Percentiles rank a stretch among this genome's conserved stretches.
Conservation (phyloP, 2,888 invertebrate genomes). For the Hemithea aestivaria region DNA sequence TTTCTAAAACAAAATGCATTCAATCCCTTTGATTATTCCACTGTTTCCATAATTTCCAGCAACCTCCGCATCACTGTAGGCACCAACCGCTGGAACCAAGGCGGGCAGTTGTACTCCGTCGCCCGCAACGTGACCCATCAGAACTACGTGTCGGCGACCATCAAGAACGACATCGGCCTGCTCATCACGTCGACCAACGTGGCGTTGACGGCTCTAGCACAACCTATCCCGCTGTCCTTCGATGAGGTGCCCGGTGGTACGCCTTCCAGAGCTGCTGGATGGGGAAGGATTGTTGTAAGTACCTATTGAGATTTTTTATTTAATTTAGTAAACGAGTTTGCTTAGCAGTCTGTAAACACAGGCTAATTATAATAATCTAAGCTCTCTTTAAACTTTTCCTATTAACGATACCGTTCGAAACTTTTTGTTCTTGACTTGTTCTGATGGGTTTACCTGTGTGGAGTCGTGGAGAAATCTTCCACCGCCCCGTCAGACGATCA, state of each 20-base stretch:
- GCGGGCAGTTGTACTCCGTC: conserved; percentile 42
- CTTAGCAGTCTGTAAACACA: too few relatives aligned
- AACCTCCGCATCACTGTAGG: conserved; percentile 20
- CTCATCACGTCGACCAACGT: conserved; percentile 37
- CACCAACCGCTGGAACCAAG: conserved; percentile 39
- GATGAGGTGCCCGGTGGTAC: conserved; percentile 30
- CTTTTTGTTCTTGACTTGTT: too few relatives aligned
- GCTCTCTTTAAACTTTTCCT: too few relatives aligned
- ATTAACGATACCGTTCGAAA: too few relatives aligned
- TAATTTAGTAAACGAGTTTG: too few relatives aligned
- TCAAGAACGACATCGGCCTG: conserved; percentile 58
- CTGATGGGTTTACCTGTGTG: too few relatives aligned
- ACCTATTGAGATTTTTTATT: too few relatives aligned
- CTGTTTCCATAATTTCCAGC: conserved; percentile 13
- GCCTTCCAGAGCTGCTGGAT: conserved; percentile 42
- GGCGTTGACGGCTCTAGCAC: conserved; percentile 19
- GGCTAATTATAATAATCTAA: too few relatives aligned
- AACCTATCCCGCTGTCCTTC: conserved; percentile 31
- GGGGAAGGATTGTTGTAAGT: conserved; percentile 53
- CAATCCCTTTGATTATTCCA: too few relatives aligned
- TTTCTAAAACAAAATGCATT: too few relatives aligned
- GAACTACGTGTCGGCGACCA: conserved; percentile 40
- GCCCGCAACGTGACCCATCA: conserved; percentile 50
- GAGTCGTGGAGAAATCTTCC: too few relatives aligned
- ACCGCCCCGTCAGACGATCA: too few relatives aligned